Conservation (phyloP, 2,797 vertebrate genomes). For the Ctenosaura bakeri region DNA sequence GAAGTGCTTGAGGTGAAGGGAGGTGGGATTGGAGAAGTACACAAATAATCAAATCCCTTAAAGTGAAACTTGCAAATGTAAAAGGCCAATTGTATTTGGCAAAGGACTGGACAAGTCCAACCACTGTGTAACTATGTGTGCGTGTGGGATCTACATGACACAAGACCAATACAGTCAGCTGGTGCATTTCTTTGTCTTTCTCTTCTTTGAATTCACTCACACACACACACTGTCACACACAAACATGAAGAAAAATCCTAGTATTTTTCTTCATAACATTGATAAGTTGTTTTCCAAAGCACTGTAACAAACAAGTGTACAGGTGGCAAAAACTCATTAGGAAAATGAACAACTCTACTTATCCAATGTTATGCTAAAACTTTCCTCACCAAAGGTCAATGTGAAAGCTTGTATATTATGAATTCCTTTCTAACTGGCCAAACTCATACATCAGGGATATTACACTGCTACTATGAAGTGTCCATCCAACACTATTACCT, state of each 20-base stretch:
- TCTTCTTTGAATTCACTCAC: neutral
- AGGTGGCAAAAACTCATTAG: slow-evolving; percentile 17
- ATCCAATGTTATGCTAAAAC: slow-evolving; percentile 38
- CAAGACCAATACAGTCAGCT: no score
- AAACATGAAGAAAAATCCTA: neutral
- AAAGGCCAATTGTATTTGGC: no score
- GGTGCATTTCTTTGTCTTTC: no score
- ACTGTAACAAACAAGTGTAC: neutral
- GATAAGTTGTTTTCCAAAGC: neutral
- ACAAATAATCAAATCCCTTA: no score
- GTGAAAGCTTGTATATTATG: slow-evolving; percentile 23
- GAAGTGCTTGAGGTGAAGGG: no score
- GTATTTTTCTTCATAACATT: neutral
- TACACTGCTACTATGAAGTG: slow-evolving; percentile 53
- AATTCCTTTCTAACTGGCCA: slow-evolving; percentile 50
- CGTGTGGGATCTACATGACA: no score
- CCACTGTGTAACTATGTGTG: no score
- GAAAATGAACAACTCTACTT: slow-evolving; percentile 34
- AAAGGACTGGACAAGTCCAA: no score
- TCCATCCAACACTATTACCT: slow-evolving; percentile 40
- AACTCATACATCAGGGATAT: slow-evolving; percentile 55
- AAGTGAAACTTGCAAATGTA: no score
- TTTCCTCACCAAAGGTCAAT: slow-evolving; percentile 40
- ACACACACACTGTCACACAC: neutral
- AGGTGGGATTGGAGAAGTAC: no score